Base-by-base conservation (phyloP, 1,140 invertebrate genomes). In the Glossosoma conforme region DNA sequence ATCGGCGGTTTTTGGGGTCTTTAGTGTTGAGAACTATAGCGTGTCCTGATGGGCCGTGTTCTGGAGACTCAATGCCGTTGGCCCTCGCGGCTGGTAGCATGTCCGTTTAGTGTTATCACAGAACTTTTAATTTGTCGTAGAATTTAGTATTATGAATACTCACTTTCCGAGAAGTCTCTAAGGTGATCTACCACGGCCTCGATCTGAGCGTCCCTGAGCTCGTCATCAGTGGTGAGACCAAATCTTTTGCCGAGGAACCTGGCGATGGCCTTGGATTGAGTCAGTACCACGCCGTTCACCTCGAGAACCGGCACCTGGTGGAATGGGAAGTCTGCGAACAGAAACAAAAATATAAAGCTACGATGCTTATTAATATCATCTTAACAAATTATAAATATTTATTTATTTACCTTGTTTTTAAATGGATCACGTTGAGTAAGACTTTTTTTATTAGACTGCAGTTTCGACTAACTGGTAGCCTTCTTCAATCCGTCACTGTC, bases 251-350 rank as follows among this genome's bases (percentile, higher is more conserved):
- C 87, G 13, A 87, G 66, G 60, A 83, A 89, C 20, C 85, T 76
- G 28, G 72, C 76, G 59, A 91, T 87, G 21, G 87, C 81, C 30
- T 77, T 65, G 46, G 82, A 83, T 66, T 91, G 86, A 61, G 79
- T 74, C 10, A 85, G 67, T 42, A 72, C 64, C 60, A 83, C 81
- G 8, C 82, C 87, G 60, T 89, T 83, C 10, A 86, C 68, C 63
- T 86, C 83, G 47, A 91, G 64, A 9, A 88, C 72, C 0, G 88
- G 89, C 32, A 89, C 67, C 65, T 87, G 81, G 8, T 85, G 86
- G 68, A 84, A 87, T 14, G 86, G 86, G 69, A 79, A 82, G 19
- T 68, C 85, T 86, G 56, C n/a, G n/a, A n/a, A n/a, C n/a, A n/a
- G n/a, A n/a, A n/a, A n/a, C n/a, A n/a, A n/a, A n/a, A n/a, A n/a